Base-by-base conservation (phyloP, 2,888 invertebrate species). In the Phragmatobia fuliginosa region DNA sequence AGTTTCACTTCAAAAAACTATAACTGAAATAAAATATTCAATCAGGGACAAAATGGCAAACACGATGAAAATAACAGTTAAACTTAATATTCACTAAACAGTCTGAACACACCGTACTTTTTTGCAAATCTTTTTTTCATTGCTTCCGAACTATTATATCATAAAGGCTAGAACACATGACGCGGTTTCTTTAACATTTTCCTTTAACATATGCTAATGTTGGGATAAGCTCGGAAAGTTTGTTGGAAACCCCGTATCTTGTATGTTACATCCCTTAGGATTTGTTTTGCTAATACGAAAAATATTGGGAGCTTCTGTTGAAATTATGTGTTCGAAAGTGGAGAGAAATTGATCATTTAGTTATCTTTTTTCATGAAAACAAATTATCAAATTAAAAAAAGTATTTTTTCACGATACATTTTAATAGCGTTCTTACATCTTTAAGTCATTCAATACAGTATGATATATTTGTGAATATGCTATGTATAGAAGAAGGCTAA, bases 191-290 rank as follows among this genome's bases (percentile, higher is more conserved):
- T 82, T 80, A 81, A 83, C 79, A 83, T 80, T 85, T 91, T 90
- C 80, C 80, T 79, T 80, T 75, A 80, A 75, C 86, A 82, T 88
- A 93, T 93, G 90, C 87, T 92, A 92, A 93, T 92, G 86, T 84
- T 25, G 87, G 90, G 91, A 90, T 91, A 88, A 88, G 85, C 81
- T 83, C 70, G 49, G 70, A 67, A 88, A 90, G 81, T 91, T 90
- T 87, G 85, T 84, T 83, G 76, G 81, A 79, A 88, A 89, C 87
- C 56, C 28, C 56, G 56, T 89, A 87, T 84, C 86, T 84, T 87
- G 85, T 85, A 81, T 82, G 83, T 77, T 80, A 78, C 77, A 75
- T 72, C 73, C 75, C 76, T 62, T 25, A 70, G 73, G 81, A 83
- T 83, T 85, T 83, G 81, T 83, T 84, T 82, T 78, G 67, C 68